Evolutionary conservation across 2,797 vertebrate genomes (phyloP).

Genomic region (Melopsittacus undulatus): DNA sequence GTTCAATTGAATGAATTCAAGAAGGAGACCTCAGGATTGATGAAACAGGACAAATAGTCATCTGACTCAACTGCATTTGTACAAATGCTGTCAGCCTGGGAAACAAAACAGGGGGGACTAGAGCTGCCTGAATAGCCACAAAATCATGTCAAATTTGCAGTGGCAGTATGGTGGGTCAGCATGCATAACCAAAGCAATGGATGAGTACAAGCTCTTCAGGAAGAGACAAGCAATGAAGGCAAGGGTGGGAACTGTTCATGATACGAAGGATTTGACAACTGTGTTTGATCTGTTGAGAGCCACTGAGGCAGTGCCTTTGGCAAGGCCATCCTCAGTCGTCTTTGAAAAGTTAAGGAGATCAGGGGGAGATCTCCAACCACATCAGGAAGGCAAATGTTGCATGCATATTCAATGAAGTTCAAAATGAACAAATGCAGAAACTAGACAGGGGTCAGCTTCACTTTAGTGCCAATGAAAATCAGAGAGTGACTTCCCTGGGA

Average conservation of each 20-base stretch:
- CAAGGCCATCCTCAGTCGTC: not conserved
- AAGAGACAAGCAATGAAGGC: not conserved
- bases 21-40: not conserved
- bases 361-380: not conserved
- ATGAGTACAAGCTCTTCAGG: not conserved
- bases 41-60: not conserved
- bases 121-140: not conserved
- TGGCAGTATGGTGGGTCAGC: not conserved
- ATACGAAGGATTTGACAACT: not conserved
- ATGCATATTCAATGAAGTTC: rapidly evolving
- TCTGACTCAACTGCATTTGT: not conserved
- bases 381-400: not conserved
- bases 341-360: not conserved
- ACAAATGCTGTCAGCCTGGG: not conserved
- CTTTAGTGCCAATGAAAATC: not conserved
- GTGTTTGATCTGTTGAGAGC: not conserved
- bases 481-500: rapidly evolving
- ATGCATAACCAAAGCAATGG: not conserved
- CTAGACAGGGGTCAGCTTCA: rapidly evolving
- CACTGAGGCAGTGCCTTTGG: not conserved
- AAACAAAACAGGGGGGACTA: not conserved
- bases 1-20: not conserved
- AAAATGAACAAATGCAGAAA: not conserved
- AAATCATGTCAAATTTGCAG: not conserved
- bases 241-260: not conserved